These are phyloP conservation scores for Festucalex cinctus DNA, from an alignment of 2,113 vertebrate genomes.

Conservation along the genomic window DNA sequence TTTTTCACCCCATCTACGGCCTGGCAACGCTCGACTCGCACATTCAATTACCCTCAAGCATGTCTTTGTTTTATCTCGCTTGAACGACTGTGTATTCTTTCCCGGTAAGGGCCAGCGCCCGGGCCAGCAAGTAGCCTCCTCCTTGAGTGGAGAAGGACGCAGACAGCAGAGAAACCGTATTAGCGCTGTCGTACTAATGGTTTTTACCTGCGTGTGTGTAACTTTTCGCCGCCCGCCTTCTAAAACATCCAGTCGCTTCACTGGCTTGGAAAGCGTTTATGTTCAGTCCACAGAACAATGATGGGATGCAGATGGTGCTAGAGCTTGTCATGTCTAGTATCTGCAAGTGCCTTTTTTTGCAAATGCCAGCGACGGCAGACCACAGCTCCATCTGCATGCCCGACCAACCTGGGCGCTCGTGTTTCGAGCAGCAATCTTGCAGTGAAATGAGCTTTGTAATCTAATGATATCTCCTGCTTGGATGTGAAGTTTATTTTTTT, in stretches of 20 bases:
- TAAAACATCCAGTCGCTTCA: conserved; percentile 55
- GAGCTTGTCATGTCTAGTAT: conserved; percentile 57
- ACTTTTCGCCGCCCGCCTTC: conserved; percentile 43
- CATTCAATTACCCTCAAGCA: conserved; percentile 52
- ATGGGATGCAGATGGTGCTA: conserved; percentile 56
- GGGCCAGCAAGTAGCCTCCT: conserved; percentile 23
- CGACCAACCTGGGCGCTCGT: conserved; percentile 48
- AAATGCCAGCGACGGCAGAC: conserved; percentile 63
- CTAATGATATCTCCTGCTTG: conserved; percentile 57
- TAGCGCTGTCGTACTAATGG: conserved; percentile 45
- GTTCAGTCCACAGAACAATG: conserved; percentile 65
- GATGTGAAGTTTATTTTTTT: conserved; percentile 29
- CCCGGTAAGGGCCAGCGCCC: conserved; percentile 32
- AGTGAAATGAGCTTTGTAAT: conserved; percentile 67
- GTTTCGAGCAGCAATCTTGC: conserved; percentile 56
- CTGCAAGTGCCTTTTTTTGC: conserved; percentile 59
- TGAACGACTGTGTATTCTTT: conserved; percentile 32
- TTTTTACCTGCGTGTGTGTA: conserved; percentile 52
- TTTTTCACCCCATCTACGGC: conserved; percentile 5
- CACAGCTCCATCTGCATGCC: conserved; percentile 52
- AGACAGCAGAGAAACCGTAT: conserved; percentile 27
- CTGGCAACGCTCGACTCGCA: conserved; percentile 28
- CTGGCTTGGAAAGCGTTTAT: conserved; percentile 62
- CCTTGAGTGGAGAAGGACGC: conserved; percentile 18
- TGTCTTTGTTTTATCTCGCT: conserved; percentile 61